Conservation (phyloP, 2,888 invertebrate genomes). For the Coronaproctus castanopsis region DNA sequence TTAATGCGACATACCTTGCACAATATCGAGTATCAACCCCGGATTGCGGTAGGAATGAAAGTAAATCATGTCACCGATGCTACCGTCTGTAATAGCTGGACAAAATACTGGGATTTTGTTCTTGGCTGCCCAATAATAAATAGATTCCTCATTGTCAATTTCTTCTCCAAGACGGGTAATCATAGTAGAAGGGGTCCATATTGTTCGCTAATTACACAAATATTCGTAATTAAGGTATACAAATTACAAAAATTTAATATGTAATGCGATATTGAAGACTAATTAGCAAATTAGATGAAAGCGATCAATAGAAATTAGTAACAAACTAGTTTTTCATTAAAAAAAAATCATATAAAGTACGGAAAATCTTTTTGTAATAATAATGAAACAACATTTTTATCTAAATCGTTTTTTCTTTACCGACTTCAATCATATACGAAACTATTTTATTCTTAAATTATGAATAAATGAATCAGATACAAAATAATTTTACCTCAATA, state of each 20-base stretch:
- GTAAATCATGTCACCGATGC: constrained; percentile 96
- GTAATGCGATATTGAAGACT: not conserved
- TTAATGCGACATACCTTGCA: constrained; percentile 39
- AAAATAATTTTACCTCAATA: constrained; percentile 31
- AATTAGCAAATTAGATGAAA: no score
- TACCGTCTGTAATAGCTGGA: constrained; percentile 94
- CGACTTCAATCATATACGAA: no score
- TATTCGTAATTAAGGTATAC: not conserved
- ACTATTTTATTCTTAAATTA: no score
- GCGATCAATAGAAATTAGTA: not conserved
- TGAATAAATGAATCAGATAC: no score
- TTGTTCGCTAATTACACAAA: constrained; percentile 30
- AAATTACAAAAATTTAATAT: not conserved
- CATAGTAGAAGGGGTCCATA: constrained; percentile 86
- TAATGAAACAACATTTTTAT: no score
- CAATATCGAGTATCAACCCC: constrained; percentile 78
- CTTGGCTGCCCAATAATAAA: constrained; percentile 91
- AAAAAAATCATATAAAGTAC: not conserved
- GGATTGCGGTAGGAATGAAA: constrained; percentile 88
- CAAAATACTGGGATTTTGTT: constrained; percentile 95
- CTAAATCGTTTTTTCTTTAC: no score
- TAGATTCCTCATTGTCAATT: constrained; percentile 75
- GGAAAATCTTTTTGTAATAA: not conserved
- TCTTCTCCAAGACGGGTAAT: constrained; percentile 67
- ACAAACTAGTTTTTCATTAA: not conserved